Evolutionary conservation across 1,140 invertebrate species (phyloP).

Genomic region (Ptiloglossa arizonensis): DNA sequence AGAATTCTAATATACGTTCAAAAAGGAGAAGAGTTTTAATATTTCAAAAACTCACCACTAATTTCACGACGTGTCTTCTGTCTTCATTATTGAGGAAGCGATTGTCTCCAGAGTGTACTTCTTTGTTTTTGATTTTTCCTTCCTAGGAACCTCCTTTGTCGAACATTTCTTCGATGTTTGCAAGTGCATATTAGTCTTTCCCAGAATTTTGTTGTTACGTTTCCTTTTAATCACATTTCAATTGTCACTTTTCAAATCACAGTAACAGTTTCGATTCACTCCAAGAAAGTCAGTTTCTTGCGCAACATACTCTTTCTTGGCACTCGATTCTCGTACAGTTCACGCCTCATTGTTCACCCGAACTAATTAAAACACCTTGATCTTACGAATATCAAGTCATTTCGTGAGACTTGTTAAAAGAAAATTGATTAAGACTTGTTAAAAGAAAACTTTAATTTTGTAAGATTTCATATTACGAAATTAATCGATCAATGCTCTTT

Average conservation of each 20-base stretch:
- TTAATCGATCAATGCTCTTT: too few relatives aligned
- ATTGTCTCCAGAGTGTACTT: slow-evolving; percentile 3
- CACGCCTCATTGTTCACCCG: not conserved
- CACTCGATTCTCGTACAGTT: not conserved
- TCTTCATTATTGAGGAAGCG: slow-evolving; percentile 35
- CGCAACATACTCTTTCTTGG: not conserved
- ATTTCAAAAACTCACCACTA: slow-evolving; percentile 23
- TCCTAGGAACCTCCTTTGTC: slow-evolving; percentile 30
- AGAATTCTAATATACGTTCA: not conserved
- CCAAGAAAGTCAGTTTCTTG: not conserved
- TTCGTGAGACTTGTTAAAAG: too few relatives aligned
- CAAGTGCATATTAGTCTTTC: slow-evolving; percentile 17
- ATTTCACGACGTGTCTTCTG: slow-evolving; percentile 33
- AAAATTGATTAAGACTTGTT: too few relatives aligned
- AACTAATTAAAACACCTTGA: not conserved
- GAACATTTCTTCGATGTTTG: slow-evolving; percentile 1
- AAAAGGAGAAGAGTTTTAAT: not conserved
- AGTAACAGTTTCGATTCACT: not conserved
- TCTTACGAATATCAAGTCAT: too few relatives aligned
- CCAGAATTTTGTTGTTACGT: not conserved
- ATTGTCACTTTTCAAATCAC: slow-evolving; percentile 10
- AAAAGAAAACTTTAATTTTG: too few relatives aligned
- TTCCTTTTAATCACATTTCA: slow-evolving; percentile 19
- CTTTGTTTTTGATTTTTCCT: not conserved
- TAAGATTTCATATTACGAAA: too few relatives aligned